These are phyloP conservation scores for Falco peregrinus DNA, from an alignment of 2,797 vertebrate species.

Conservation along the genomic window DNA sequence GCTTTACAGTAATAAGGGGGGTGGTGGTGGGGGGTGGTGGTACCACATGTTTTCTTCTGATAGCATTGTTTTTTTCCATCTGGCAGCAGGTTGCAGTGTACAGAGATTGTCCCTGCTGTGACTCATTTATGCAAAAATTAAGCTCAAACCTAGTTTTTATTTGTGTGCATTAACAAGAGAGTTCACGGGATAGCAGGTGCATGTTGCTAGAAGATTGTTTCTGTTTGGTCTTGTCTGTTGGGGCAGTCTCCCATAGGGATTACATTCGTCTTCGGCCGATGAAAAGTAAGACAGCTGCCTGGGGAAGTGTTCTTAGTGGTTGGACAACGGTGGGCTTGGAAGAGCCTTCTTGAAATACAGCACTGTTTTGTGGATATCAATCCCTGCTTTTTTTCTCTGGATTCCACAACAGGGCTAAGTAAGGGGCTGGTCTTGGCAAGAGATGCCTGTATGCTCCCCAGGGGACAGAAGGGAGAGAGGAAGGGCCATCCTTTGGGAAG, in stretches of 20 bases:
- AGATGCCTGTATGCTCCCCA: rapidly evolving
- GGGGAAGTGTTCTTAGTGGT: background rate
- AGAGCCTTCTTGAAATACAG: background rate
- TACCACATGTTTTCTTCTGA: conserved; percentile 48
- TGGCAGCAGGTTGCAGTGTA: conserved; percentile 37
- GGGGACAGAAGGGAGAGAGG: background rate
- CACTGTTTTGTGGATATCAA: background rate
- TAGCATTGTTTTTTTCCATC: conserved; percentile 43
- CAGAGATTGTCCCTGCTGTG: conserved; percentile 37
- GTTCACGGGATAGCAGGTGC: background rate
- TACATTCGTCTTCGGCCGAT: background rate
- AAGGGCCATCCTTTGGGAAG: background rate
- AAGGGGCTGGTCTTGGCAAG: background rate
- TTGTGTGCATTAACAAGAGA: background rate
- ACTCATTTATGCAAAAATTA: conserved; percentile 51
- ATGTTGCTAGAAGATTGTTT: background rate
- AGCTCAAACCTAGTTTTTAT: background rate
- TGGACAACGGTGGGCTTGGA: background rate
- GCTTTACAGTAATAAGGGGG: background rate
- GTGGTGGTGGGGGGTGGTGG: background rate
- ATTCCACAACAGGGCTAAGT: background rate
- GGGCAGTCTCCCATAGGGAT: background rate
- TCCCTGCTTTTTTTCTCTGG: background rate
- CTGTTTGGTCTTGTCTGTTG: background rate
- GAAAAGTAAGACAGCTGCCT: background rate